These are phyloP conservation scores for Anorthoa munda DNA, from an alignment of 2,888 invertebrate species.

Conservation along the genomic window DNA sequence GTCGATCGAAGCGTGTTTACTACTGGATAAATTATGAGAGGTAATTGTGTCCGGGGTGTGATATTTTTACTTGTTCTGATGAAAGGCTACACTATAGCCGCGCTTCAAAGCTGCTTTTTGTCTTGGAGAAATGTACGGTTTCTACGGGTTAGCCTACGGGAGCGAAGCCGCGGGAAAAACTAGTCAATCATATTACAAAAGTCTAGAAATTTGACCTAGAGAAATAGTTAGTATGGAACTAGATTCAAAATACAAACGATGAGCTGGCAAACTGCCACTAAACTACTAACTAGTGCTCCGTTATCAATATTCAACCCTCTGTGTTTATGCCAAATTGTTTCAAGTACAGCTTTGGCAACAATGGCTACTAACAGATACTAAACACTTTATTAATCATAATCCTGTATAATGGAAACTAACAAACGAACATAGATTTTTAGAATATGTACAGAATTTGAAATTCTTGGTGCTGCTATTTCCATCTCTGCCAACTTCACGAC, in stretches of 20 bases:
- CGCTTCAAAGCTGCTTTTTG: neutral
- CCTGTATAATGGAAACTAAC: neutral
- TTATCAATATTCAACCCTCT: constrained; percentile 57
- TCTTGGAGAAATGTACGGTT: neutral
- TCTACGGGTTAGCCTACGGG: neutral
- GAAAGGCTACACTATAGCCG: neutral
- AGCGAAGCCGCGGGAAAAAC: neutral
- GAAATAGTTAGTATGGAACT: constrained; percentile 44
- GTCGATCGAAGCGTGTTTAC: too few relatives aligned
- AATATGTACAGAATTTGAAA: neutral
- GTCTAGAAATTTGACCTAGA: constrained; percentile 38
- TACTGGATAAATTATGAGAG: too few relatives aligned
- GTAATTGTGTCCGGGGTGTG: too few relatives aligned
- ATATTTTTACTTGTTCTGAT: too few relatives aligned
- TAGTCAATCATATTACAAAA: neutral
- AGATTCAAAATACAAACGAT: constrained; percentile 52
- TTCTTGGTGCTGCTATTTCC: constrained; percentile 3
- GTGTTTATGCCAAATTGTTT: constrained; percentile 58
- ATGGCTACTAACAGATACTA: constrained; percentile 9
- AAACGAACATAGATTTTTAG: neutral
- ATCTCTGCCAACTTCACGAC: neutral
- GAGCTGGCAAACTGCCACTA: constrained; percentile 52
- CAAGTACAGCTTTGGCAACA: constrained; percentile 44
- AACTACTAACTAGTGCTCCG: constrained; percentile 42
- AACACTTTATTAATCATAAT: constrained; percentile 24